A percentile compares a stretch with the other conserved stretches of the same genome.
phyloP scores from a whole-genome alignment of 2,113 vertebrate species.

The Tachysurus fulvidraco region DNA sequence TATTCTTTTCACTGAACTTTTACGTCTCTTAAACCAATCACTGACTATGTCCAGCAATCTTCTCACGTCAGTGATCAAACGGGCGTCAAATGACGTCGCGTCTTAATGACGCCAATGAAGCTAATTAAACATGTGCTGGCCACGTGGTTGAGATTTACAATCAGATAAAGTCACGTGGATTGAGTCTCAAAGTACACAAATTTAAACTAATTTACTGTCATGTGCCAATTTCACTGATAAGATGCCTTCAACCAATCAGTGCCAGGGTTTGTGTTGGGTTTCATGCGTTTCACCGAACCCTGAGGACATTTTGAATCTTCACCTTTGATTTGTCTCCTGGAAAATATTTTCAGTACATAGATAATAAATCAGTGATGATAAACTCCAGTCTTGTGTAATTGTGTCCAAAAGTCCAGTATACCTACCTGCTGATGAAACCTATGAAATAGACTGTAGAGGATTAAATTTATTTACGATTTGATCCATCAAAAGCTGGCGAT shows the following conservation, averaged over 20 bases:
- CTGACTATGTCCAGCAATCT: not conserved
- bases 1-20: not conserved
- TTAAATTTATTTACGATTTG: not conserved
- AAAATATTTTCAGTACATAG: not conserved
- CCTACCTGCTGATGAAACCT: not conserved
- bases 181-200: not conserved
- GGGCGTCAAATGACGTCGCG: not conserved
- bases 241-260: not conserved
- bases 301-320: not conserved
- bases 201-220: not conserved
- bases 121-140: too few relatives aligned
- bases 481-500: not conserved
- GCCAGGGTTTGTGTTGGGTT: not conserved
- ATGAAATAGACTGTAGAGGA: not conserved
- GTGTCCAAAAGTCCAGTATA: not conserved
- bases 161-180: not conserved
- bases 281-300: not conserved
- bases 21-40: not conserved
- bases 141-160: not conserved
- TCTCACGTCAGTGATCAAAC: not conserved
- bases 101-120: not conserved
- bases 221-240: conserved; percentile 10
- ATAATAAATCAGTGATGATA: not conserved
- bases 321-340: not conserved
- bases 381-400: not conserved